phyloP scores from a whole-genome alignment of 2,888 invertebrate species.

The Diabrotica balteata region DNA sequence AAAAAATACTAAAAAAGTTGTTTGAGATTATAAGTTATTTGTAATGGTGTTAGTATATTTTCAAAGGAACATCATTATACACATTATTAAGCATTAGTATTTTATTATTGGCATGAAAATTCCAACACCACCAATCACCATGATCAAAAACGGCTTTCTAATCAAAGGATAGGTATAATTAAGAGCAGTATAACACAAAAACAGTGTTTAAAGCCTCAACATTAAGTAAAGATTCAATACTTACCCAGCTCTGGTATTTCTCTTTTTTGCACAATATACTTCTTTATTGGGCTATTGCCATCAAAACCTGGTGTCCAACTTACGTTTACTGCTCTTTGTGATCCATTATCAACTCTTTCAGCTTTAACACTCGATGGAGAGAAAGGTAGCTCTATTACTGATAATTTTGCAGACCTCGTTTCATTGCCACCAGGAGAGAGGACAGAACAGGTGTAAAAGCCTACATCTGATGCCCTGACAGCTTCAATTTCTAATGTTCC shows the following conservation, averaged over 20 bases:
- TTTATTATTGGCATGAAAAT: conserved; percentile 3
- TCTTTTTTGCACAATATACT: conserved; percentile 90
- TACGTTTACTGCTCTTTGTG: conserved; percentile 83
- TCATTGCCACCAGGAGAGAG: conserved; percentile 93
- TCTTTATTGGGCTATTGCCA: conserved; percentile 93
- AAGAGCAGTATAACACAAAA: conserved; percentile 51
- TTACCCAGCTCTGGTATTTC: conserved; percentile 87
- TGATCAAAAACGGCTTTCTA: conserved; percentile 4
- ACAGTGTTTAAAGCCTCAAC: conserved; percentile 46
- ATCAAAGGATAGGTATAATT: conserved; percentile 24
- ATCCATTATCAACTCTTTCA: conserved; percentile 66
- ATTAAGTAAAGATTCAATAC: conserved; percentile 40
- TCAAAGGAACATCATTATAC: too few species aligned
- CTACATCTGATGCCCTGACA: conserved; percentile 91
- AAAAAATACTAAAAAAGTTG: too few species aligned
- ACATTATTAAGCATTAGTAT: conserved; percentile 5
- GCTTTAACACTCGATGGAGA: conserved; percentile 90
- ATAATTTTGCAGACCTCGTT: conserved; percentile 81
- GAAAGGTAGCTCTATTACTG: conserved; percentile 94
- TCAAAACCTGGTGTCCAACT: conserved; percentile 97
- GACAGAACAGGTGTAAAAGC: conserved; percentile 90
- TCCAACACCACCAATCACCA: conserved; percentile 21
- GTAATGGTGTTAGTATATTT: too few species aligned
- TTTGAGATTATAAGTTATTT: too few species aligned
- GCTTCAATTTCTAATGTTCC: conserved; percentile 89